Percentiles rank a stretch among this genome's conserved stretches.
Conservation (phyloP, 1,140 invertebrate species). For the Cotesia vestalis region DNA sequence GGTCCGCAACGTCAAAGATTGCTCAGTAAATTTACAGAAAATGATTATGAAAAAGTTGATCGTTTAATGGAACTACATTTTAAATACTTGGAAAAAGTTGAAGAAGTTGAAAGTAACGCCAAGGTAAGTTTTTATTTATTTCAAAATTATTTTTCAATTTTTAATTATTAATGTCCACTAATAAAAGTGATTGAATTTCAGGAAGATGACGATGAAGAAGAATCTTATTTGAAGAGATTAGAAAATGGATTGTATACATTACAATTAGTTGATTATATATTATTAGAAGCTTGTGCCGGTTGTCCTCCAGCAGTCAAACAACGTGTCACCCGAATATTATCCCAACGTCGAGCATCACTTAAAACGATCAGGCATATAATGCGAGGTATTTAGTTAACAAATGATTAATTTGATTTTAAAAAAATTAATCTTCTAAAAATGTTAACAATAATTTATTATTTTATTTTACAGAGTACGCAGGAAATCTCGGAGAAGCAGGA, state of each 20-base stretch:
- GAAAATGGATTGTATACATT: constrained; percentile 95
- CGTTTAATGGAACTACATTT: constrained; percentile 95
- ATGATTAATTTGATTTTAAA: too few species aligned
- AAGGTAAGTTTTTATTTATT: constrained; percentile 50
- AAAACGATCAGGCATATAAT: constrained; percentile 96
- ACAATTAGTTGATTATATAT: constrained; percentile 95
- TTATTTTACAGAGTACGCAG: constrained; percentile 84
- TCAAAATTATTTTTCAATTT: background rate
- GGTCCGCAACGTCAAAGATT: constrained; percentile 89
- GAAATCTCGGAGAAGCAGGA: constrained; percentile 90
- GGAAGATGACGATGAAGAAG: constrained; percentile 81
- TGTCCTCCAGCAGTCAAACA: constrained; percentile 83
- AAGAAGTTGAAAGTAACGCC: constrained; percentile 79
- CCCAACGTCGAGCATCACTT: constrained; percentile 86
- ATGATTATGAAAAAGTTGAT: constrained; percentile 98
- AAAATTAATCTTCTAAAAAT: background rate
- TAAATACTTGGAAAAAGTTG: constrained; percentile 95
- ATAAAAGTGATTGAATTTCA: constrained; percentile 40
- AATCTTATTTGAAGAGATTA: constrained; percentile 86
- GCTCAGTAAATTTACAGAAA: constrained; percentile 96
- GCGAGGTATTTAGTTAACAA: constrained; percentile 72
- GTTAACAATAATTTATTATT: constrained; percentile 33
- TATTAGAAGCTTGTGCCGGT: constrained; percentile 89
- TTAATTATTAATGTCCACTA: background rate
- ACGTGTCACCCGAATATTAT: constrained; percentile 87